Base-by-base conservation (phyloP, 2,113 vertebrate genomes). In the Ochotona curzoniae region DNA sequence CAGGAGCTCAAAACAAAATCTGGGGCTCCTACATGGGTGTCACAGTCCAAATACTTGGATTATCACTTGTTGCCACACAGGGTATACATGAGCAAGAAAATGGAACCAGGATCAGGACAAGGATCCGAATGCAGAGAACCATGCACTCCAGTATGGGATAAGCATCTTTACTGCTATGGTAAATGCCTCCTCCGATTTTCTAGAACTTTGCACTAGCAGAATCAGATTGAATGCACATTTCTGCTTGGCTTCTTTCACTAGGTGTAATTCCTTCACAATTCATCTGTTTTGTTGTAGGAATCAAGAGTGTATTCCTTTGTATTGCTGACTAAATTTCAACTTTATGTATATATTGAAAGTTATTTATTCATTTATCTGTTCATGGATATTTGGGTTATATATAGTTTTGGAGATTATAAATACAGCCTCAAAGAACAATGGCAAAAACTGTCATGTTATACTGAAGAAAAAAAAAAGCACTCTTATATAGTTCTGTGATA, bases 301-400 rank as follows among this genome's bases (percentile, higher is more conserved):
- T 64, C 14, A n/a, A 63, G 3, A 70, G 35, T 38, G 71, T 14
- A 32, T 71, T 78, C 25, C 64, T 63, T 93, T 38, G 13, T 64
- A 70, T 32, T 84, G 25, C 35, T 64, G 30, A 82, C 35, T 17
- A 57, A 23, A 79, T 71, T 54, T 28, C 47, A 14, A 70, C 71
- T 70, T 89, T 49, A 63, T 83, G n/a, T 20, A 70, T 8, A 79
- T 15, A 84, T 18, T 49, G 20, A 1, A 93, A 71, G 63, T 78
- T 87, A 32, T 85, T 79, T 88, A 66, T 60, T 32, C 67, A 82
- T 57, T 75, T 88, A 75, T 11, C 26, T 67, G 49, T 75, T 93
- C 32, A 75, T 23, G 21, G 47, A 44, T 8, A 74, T 81, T 70
- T 79, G 9, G n/a, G 67, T 84, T 79, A 78, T 89, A 76, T 79